Base-by-base conservation (phyloP, 2,888 invertebrate species). In the Oeneis ivallda region DNA sequence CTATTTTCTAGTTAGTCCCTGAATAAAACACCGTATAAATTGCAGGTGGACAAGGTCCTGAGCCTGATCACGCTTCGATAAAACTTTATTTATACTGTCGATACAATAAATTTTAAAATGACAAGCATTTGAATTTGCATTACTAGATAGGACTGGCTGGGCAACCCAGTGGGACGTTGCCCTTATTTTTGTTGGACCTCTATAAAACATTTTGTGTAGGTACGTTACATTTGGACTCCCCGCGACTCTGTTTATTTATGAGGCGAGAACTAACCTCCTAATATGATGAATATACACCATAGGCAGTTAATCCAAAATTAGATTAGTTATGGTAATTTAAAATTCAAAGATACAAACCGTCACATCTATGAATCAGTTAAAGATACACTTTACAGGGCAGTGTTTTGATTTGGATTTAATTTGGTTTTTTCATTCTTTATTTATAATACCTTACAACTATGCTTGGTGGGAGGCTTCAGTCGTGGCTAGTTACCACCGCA, bases 161-260 rank as follows among this genome's bases (percentile, higher is more conserved):
- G 69, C 71, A 71, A 73, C 82, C 50, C 84, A 84, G 84, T 83
- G 81, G 81, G 86, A 80, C 75, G 76, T 78, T 83, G 83, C 79
- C 79, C 85, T 82, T 82, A 77, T 85, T 88, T 82, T 76, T 80
- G 78, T 79, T 79, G 77, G 81, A 79, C 82, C 81, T 76, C 81
- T 75, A 89, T 90, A 89, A 89, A 89, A 37, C 37, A 37, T 37
- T 37, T 90, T 82, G 78, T 74, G 75, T n/a, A n/a, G n/a, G n/a
- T 74, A 74, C 76, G 74, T 72, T 76, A 76, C 81, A 79, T 84
- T 82, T 82, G 78, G 71, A 79, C 85, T 79, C 87, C 81, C 78
- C 86, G 79, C 82, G 84, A 79, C 81, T 78, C 78, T 74, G 76
- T 66, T 76, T 78, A 89, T 88, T 89, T 87, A 89, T 85, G 80